Evolutionary conservation across 2,888 invertebrate genomes (phyloP), one percentile per base, ranked within the genome.

Genomic region (Cheilosia vulpina): DNA sequence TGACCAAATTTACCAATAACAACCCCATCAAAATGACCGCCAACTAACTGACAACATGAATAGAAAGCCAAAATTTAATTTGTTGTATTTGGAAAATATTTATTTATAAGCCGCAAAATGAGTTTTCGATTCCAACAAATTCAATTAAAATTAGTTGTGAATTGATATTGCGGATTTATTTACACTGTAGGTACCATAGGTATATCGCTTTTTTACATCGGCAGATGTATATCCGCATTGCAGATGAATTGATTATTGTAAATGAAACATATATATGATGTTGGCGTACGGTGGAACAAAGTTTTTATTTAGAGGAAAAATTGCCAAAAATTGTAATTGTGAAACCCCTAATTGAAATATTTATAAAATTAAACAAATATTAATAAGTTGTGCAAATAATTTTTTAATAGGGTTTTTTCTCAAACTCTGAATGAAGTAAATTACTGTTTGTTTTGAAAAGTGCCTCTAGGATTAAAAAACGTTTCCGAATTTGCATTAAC

Each of bases 101-200:
- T 75, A 69, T 75, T 31, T 17, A 45, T n/a, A 55, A n/a, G 57
- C 76, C 81, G 52, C 43, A 47, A 68, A 80, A 66, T 75, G 57
- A 55, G 62, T 62, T 81, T 15, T 34, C 21, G 21, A 57, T 63
- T 55, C 50, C 17, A 75, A 50, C 27, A 63, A 75, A 69, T 76
- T 81, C 19, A 81, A 69, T 81, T 76, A 63, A 76, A 76, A 69
- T 76, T 57, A 50, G 41, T 78, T 38, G 47, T 38, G 17, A 31
- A 53, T 60, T 27, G 50, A 41, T 41, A 50, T 60, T 52, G 38
- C 31, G 2, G 31, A n/a, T 24, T 66, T 60, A 60, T 57, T 50
- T 19, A 7, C 1, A 5, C 27, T 41, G 1, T 47, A 17, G 7
- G 6, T 15, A 17, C 2, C n/a, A n/a, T 43, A n/a, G 4, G 3